Conservation (phyloP, 2,888 invertebrate species). For the Hydrotaea cyrtoneurina region DNA sequence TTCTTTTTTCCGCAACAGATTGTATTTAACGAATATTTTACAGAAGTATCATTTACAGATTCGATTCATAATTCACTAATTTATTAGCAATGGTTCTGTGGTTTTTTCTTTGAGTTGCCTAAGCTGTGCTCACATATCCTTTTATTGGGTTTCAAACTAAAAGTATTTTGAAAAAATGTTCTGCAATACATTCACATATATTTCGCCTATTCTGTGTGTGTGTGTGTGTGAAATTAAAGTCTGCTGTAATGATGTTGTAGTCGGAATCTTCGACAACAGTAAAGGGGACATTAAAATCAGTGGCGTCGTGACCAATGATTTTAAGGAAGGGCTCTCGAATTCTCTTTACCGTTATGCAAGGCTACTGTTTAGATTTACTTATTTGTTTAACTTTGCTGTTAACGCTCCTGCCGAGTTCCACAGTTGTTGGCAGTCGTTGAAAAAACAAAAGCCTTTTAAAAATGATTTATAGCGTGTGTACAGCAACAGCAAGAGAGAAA, state of each 20-base stretch:
- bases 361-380: neutral
- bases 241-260: conserved; percentile 28
- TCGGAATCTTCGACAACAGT: conserved; percentile 24
- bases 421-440: conserved; percentile 13
- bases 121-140: too few species aligned
- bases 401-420: neutral
- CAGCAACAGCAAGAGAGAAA: neutral
- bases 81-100: too few species aligned
- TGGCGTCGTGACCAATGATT: neutral
- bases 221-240: conserved; percentile 13
- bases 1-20: too few species aligned
- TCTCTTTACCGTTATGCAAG: neutral
- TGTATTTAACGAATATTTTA: too few species aligned
- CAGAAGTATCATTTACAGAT: too few species aligned
- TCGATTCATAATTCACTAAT: too few species aligned
- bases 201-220: too few species aligned
- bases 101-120: too few species aligned
- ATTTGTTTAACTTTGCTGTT: neutral
- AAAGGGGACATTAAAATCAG: neutral
- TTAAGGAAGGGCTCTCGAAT: too few species aligned
- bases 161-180: neutral
- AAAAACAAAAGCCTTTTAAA: conserved; percentile 41
- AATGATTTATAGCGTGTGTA: conserved; percentile 31
- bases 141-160: too few species aligned
- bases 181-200: neutral